A percentile compares a stretch with the other conserved stretches of the same genome.
Conservation (phyloP, 2,888 invertebrate species). For the Microplitis deprimator region DNA sequence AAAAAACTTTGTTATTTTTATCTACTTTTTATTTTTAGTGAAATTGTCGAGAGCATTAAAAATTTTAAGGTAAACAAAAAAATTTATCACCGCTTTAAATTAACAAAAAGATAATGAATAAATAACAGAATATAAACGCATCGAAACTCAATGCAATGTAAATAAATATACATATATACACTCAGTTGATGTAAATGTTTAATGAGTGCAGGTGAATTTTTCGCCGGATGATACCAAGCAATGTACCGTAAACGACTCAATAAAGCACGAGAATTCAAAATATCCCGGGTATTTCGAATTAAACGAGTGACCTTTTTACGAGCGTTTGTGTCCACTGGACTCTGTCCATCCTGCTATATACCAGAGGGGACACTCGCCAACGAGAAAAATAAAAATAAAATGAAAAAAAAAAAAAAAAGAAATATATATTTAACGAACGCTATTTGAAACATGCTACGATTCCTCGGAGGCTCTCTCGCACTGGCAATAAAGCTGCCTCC, state of each 20-base stretch:
- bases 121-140: slow-evolving; percentile 2
- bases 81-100: not conserved
- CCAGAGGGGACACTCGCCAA: not conserved
- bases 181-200: not conserved
- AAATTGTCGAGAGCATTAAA: not conserved
- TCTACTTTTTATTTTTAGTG: not conserved
- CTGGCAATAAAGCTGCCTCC: slow-evolving; percentile 49
- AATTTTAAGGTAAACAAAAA: not conserved
- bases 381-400: slow-evolving; percentile 18
- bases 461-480: slow-evolving; percentile 25
- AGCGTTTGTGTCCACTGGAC: slow-evolving; percentile 38
- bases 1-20: not conserved
- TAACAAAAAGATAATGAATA: slow-evolving; percentile 15
- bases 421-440: slow-evolving; percentile 47
- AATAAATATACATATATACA: not conserved
- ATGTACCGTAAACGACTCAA: slow-evolving; percentile 44
- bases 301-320: slow-evolving; percentile 57
- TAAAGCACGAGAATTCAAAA: slow-evolving; percentile 56
- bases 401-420: slow-evolving; percentile 36
- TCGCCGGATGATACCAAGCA: slow-evolving; percentile 45
- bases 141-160: slow-evolving; percentile 14
- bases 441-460: slow-evolving; percentile 39
- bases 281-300: slow-evolving; percentile 58
- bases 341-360: slow-evolving; percentile 19
- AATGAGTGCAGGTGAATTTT: slow-evolving; percentile 37